Evolutionary conservation across 2,888 invertebrate species (phyloP).

Genomic region (Standfussiana lucernea): DNA sequence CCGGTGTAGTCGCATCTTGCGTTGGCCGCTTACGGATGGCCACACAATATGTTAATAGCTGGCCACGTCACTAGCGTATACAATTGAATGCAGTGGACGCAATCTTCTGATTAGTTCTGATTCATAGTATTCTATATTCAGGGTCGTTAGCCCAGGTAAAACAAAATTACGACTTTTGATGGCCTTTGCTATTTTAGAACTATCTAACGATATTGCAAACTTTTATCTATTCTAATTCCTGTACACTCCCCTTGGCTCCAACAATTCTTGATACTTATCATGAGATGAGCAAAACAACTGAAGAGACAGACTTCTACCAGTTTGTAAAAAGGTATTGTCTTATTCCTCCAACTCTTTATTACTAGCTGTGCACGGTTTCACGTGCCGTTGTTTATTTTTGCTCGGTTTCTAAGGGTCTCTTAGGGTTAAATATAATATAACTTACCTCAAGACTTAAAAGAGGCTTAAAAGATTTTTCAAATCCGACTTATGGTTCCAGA

Average conservation of each 20-base stretch:
- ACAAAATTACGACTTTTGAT: conserved; percentile 10
- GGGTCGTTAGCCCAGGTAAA: conserved; percentile 18
- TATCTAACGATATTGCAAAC: conserved; percentile 2
- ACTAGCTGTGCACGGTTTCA: too few species aligned
- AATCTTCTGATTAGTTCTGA: conserved; percentile 41
- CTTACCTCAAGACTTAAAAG: too few species aligned
- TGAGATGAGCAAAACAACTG: too few species aligned
- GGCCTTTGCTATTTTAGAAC: too few species aligned
- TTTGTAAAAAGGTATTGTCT: background rate
- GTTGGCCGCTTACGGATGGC: conserved; percentile 50
- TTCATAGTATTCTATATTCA: conserved; percentile 40
- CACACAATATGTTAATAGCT: conserved; percentile 58
- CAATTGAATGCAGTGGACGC: conserved; percentile 47
- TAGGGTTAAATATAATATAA: background rate
- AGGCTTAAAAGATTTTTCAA: too few species aligned
- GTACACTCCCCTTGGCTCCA: background rate
- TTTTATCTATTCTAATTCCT: background rate
- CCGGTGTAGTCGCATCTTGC: conserved; percentile 73
- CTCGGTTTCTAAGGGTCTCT: background rate
- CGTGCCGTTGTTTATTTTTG: too few species aligned
- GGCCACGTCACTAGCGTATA: conserved; percentile 32
- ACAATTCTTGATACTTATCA: background rate
- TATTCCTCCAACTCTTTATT: background rate
- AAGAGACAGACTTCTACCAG: too few species aligned
- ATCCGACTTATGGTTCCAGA: background rate